Evolutionary conservation across 2,113 vertebrate species (phyloP).

Genomic region (Nannobrachium achirus): DNA sequence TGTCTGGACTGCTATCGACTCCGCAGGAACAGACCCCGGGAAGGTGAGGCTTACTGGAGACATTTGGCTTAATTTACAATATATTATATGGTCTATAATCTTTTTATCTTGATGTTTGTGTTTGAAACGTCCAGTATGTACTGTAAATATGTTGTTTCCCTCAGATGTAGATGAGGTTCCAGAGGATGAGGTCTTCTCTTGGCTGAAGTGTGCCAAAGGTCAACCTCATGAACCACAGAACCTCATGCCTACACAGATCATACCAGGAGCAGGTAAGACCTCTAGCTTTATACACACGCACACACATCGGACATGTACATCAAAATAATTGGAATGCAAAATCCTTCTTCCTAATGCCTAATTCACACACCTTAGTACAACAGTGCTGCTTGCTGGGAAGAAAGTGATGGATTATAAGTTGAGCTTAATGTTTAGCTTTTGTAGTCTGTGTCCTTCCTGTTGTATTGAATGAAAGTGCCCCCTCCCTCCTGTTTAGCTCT

Average conservation of each 20-base stretch:
- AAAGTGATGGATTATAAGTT: too few relatives aligned
- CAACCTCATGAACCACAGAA: conserved; percentile 98
- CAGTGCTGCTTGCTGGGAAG: not conserved
- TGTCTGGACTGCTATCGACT: conserved; percentile 97
- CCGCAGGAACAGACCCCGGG: conserved; percentile 89
- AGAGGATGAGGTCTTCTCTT: conserved; percentile 97
- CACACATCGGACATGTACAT: too few relatives aligned
- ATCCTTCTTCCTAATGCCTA: too few relatives aligned
- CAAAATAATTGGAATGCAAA: too few relatives aligned
- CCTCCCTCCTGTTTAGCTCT: conserved; percentile 82
- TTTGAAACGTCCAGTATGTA: not conserved
- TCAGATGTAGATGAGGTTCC: conserved; percentile 88
- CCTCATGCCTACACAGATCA: conserved; percentile 99
- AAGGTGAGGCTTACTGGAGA: conserved; percentile 79
- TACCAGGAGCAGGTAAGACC: conserved; percentile 93
- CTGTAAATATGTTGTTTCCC: conserved; percentile 7
- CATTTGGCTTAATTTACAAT: not conserved
- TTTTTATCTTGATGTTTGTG: not conserved
- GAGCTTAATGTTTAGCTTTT: too few relatives aligned
- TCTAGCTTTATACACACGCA: too few relatives aligned
- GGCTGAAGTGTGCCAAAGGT: conserved; percentile 98
- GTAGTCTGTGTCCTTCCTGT: too few relatives aligned
- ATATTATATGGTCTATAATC: not conserved
- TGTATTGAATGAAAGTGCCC: not conserved
- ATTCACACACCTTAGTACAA: too few relatives aligned